Evolutionary conservation across 2,113 vertebrate species (phyloP), one percentile per base, ranked within the genome.

Genomic region (Nicator chloris): DNA sequence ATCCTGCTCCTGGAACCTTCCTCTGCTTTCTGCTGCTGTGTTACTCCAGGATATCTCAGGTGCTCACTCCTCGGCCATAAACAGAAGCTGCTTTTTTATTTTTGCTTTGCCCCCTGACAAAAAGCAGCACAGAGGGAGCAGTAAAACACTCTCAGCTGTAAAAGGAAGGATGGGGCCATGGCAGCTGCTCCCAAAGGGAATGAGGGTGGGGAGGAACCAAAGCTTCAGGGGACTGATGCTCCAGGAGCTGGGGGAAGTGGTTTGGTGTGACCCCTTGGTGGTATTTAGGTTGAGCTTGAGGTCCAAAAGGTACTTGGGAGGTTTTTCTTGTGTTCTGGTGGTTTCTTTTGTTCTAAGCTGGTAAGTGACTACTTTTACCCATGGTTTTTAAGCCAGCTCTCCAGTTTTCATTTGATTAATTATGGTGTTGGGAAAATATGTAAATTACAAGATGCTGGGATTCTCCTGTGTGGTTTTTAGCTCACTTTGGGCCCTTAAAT

Each of bases 231-330:
- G 40, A 42, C 1, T 19, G 69, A 10, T 73, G 68, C 23, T 56
- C 71, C 10, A 5, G 47, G 45, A 69, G 37, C 33, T 7, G 59
- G 71, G 59, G 95, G 92, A 92, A 60, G 69, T 0, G 27, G 16
- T 63, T 96, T 59, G 54, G 47, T 42, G 93, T 35, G 60, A 65
- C 42, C 7, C 71, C 42, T 35, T 20, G 33, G 42, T 3, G 2
- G 50, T 94, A 96, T 84, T 91, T 96, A 96, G 61, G 73, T 13
- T 63, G 50, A 68, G 69, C 65, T 33, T 35, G 16, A 59, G 51
- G 8, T 0, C 1, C 1, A 4, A 1, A 2, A 27, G 39, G 13
- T 27, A 26, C 2, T 2, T 42, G 72, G 60, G 83, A 66, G 47
- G 64, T 11, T 86, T 53, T 16, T 33, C 4, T 8, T 57, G n/a